phyloP scores from a whole-genome alignment of 2,888 invertebrate species.

The Drosophila cracens region DNA sequence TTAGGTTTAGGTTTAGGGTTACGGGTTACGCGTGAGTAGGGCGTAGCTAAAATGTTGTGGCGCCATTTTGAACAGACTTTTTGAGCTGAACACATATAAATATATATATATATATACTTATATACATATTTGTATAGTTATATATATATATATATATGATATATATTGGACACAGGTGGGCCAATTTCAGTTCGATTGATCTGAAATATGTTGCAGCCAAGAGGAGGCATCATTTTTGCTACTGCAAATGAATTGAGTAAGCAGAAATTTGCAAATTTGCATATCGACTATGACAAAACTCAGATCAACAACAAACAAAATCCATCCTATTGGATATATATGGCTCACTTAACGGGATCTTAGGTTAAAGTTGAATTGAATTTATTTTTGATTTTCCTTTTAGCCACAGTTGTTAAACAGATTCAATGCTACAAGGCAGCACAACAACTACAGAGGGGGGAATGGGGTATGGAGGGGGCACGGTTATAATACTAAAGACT shows the following conservation, averaged over 20 bases:
- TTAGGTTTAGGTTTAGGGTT: constrained; percentile 35
- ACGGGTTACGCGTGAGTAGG: constrained; percentile 49
- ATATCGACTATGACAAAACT: not conserved
- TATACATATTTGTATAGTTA: not conserved
- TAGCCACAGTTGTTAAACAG: constrained; percentile 3
- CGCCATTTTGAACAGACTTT: constrained; percentile 66
- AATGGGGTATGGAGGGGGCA: not conserved
- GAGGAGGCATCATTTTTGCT: not conserved
- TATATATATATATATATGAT: not conserved
- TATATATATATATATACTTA: not conserved
- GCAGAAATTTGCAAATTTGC: not conserved
- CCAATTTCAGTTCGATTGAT: not conserved
- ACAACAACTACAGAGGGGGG: constrained; percentile 11
- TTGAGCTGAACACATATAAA: not conserved
- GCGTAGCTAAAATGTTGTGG: constrained; percentile 51
- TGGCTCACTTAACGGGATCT: not conserved
- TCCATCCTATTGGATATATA: not conserved
- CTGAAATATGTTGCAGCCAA: not conserved
- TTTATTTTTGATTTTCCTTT: not conserved
- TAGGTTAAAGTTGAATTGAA: not conserved
- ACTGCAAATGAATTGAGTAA: not conserved
- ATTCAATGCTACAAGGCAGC: constrained; percentile 8
- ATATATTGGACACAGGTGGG: not conserved
- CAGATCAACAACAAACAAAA: not conserved
- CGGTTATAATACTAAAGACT: constrained; percentile 1